Conservation (phyloP, 2,888 invertebrate species). For the Crioceris asparagi region DNA sequence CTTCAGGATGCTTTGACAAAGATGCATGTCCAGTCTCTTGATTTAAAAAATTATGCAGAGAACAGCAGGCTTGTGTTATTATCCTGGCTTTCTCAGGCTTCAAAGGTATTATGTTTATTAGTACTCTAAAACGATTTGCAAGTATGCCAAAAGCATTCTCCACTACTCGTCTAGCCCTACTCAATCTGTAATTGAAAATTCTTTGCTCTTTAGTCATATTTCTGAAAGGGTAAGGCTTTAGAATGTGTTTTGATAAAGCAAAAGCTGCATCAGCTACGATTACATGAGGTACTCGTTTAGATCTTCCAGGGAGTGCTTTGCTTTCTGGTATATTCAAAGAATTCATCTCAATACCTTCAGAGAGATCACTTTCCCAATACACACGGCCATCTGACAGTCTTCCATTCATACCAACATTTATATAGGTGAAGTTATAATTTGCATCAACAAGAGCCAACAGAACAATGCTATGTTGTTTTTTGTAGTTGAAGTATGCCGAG, state of each 20-base stretch:
- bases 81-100: slow-evolving; percentile 8
- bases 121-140: slow-evolving; percentile 10
- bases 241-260: slow-evolving; percentile 16
- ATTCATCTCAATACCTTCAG: slow-evolving; percentile 13
- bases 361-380: slow-evolving; percentile 17
- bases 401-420: slow-evolving; percentile 22
- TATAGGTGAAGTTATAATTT: too few relatives aligned
- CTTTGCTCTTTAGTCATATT: slow-evolving; percentile 8
- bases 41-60: too few relatives aligned
- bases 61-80: slow-evolving; percentile 10
- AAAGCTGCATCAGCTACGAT: slow-evolving; percentile 26
- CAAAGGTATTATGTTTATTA: slow-evolving; percentile 11
- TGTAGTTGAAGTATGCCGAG: slow-evolving; percentile 22
- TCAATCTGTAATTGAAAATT: slow-evolving; percentile 11
- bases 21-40: too few relatives aligned
- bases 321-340: slow-evolving; percentile 19
- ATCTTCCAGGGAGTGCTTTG: slow-evolving; percentile 14
- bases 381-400: slow-evolving; percentile 22
- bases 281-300: slow-evolving; percentile 17
- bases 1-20: too few relatives aligned
- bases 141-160: too few relatives aligned
- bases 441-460: slow-evolving; percentile 22
- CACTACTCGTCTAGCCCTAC: slow-evolving; percentile 5
- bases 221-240: slow-evolving; percentile 22
- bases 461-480: too few relatives aligned